Percentiles rank a stretch among this genome's conserved stretches.
phyloP scores from a whole-genome alignment of 2,113 vertebrate species.

The Mastomys coucha region DNA sequence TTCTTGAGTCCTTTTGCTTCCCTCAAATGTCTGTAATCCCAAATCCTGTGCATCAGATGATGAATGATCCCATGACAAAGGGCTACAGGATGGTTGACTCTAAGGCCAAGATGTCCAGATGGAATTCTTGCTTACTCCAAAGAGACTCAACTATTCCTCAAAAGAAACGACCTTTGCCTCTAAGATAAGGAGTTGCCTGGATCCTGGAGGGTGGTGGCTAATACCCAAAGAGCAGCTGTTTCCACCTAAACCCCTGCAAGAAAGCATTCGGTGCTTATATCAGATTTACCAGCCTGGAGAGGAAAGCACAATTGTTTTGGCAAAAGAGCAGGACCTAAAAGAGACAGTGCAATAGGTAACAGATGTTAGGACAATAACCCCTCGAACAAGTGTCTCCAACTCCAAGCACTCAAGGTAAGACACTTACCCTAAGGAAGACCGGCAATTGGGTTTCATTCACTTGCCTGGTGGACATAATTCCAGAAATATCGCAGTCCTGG shows the following conservation, averaged over 20 bases:
- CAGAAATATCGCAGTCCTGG: neutral
- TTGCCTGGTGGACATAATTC: neutral
- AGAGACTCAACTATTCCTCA: neutral
- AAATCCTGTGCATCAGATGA: neutral
- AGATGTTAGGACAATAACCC: neutral
- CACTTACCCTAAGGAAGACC: neutral
- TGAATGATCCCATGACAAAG: neutral
- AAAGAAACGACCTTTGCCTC: neutral
- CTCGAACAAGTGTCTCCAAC: neutral
- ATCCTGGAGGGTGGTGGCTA: too few species aligned
- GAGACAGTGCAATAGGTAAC: neutral
- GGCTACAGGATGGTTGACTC: neutral
- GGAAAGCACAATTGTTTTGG: neutral
- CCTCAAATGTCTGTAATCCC: neutral
- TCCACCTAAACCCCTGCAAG: neutral
- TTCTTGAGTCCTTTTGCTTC: neutral
- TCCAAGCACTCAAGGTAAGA: neutral
- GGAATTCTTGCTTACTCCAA: neutral
- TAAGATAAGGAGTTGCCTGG: neutral
- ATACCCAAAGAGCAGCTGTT: neutral
- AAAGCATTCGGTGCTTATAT: neutral
- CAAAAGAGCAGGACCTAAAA: neutral
- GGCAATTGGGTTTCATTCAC: too few species aligned
- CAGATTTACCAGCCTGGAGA: neutral
- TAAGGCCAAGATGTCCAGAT: neutral